Conservation (phyloP, 2,888 invertebrate species). For the Heteromurus nitidus region DNA sequence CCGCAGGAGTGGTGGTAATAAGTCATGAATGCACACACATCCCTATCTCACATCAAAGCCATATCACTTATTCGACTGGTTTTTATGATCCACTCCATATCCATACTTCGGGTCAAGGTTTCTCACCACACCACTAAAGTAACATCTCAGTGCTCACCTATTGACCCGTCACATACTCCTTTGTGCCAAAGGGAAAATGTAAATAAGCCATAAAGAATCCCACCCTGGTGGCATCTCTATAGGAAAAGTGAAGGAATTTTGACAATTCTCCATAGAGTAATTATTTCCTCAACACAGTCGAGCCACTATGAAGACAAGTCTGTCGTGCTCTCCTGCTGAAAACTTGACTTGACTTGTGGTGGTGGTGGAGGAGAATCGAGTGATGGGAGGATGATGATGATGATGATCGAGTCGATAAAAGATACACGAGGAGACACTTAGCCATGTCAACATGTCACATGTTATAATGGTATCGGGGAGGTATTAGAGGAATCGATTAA, state of each 20-base stretch:
- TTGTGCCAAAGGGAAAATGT: not conserved
- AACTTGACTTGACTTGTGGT: too few relatives aligned
- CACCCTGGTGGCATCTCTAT: not conserved
- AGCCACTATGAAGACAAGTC: slow-evolving; percentile 5
- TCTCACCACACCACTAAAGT: slow-evolving; percentile 39
- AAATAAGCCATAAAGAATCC: slow-evolving; percentile 1
- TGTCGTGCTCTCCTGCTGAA: too few relatives aligned
- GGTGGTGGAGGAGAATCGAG: too few relatives aligned
- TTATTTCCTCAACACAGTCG: slow-evolving; percentile 25
- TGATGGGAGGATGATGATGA: slow-evolving; percentile 28
- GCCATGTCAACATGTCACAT: slow-evolving; percentile 56
- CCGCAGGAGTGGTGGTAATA: slow-evolving; percentile 42
- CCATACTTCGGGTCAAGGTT: slow-evolving; percentile 44
- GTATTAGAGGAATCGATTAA: slow-evolving; percentile 43
- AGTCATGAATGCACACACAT: slow-evolving; percentile 6
- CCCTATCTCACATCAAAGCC: too few relatives aligned
- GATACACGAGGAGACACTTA: slow-evolving; percentile 60
- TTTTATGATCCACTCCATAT: slow-evolving; percentile 22
- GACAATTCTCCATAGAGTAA: slow-evolving; percentile 22
- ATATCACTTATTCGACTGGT: not conserved
- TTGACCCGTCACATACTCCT: slow-evolving; percentile 32
- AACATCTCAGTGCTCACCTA: slow-evolving; percentile 26
- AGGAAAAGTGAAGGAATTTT: slow-evolving; percentile 16
- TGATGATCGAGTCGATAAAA: slow-evolving; percentile 53
- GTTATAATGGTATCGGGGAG: slow-evolving; percentile 44